Evolutionary conservation across 2,797 vertebrate species (phyloP), one percentile per base, ranked within the genome.

Genomic region (Phrynocephalus vlangalii): DNA sequence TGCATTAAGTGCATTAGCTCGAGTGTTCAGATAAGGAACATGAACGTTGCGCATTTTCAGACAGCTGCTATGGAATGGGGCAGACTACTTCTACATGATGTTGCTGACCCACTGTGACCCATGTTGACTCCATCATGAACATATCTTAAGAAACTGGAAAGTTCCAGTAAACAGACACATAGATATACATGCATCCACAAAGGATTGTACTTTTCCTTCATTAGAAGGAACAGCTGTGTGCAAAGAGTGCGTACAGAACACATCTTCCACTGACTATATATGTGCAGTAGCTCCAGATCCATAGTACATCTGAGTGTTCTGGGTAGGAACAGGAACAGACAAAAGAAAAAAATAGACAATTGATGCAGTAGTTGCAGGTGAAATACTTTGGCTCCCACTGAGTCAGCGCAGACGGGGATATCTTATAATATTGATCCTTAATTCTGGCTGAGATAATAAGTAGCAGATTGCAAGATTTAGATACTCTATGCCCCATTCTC

Each of bases 1-100:
- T 77, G n/a, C 24, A 86, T 81, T 71, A 86, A 83, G 71, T 86
- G 83, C 89, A 86, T 83, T 3, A 38, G 72, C 50, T 90, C 63
- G 82, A 86, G 38, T 30, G 20, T 44, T 91, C 90, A 60, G 33
- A 81, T 20, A 66, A 91, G 82, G 48, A 94, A 50, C 10, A 82
- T 79, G 76, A 63, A 90, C 56, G 73, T 0, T 0, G 89, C 24
- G 68, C 33, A 78, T 38, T 77, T 68, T 67, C 79, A 72, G 83
- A 50, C 67, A 75, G 52, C 83, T 78, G 80, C 72, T 83, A 33
- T 48, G 75, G 71, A 5, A 68, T 63, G 60, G 13, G 60, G 18
- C 1, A 20, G 60, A 20, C 18, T 18, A 63, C 60, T 13, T 20
- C 60, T 63, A 63, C 18, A 20, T 63, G 18, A 16, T 63, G 3